Evolutionary conservation across 2,797 vertebrate species (phyloP).

Genomic region (Ficedula albicollis): DNA sequence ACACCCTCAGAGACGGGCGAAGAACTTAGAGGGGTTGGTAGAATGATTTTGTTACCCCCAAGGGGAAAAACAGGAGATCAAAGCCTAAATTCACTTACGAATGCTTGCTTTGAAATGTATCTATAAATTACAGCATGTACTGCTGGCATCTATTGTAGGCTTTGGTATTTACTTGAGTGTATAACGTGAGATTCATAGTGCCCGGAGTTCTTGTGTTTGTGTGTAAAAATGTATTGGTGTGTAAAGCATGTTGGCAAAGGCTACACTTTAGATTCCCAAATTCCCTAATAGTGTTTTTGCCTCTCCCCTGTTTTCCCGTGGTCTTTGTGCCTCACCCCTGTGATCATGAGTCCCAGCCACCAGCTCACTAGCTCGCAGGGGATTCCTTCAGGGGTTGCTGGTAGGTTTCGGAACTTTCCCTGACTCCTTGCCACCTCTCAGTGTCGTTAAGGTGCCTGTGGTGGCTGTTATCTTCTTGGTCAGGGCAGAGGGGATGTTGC

Average conservation of each 20-base stretch:
- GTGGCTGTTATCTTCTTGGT: conserved; percentile 25
- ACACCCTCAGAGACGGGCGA: conserved; percentile 44
- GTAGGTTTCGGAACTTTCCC: not conserved
- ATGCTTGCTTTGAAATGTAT: conserved; percentile 67
- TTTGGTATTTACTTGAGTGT: conserved; percentile 44
- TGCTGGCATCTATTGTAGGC: conserved; percentile 56
- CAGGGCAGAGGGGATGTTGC: not conserved
- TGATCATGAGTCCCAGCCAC: not conserved
- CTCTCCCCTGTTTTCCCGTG: not conserved
- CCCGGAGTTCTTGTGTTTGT: not conserved
- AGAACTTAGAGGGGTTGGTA: conserved; percentile 54
- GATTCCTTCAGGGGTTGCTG: not conserved
- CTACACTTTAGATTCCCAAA: not conserved
- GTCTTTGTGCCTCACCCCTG: not conserved
- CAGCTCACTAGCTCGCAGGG: fast-evolving
- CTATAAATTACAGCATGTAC: conserved; percentile 60
- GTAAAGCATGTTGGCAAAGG: not conserved
- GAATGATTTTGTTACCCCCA: conserved; percentile 61
- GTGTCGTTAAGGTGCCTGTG: not conserved
- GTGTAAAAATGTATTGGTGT: not conserved
- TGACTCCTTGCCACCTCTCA: not conserved
- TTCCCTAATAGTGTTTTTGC: not conserved
- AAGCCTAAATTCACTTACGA: conserved; percentile 55
- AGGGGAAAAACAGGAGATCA: conserved; percentile 58
- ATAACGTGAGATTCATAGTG: not conserved